Conservation (phyloP, 2,113 vertebrate genomes). For the Alligator sinensis region DNA sequence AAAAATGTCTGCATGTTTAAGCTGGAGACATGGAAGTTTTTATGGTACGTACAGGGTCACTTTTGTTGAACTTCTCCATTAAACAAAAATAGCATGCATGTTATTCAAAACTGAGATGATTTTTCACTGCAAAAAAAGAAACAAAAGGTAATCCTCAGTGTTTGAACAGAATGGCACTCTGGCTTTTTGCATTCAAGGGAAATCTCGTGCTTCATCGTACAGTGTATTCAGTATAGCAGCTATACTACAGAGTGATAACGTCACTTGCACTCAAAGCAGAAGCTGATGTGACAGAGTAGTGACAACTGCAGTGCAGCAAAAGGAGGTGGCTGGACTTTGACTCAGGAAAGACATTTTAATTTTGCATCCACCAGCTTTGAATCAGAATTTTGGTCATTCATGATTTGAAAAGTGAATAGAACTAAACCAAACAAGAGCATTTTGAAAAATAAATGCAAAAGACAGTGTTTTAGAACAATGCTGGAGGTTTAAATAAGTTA, state of each 20-base stretch:
- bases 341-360: not conserved
- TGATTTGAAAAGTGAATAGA: not conserved
- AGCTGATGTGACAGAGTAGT: not conserved
- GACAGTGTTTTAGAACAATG: not conserved
- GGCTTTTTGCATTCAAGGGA: not conserved
- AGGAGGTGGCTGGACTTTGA: not conserved
- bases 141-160: not conserved
- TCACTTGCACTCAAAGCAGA: accelerated
- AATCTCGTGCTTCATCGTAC: not conserved
- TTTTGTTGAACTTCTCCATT: not conserved
- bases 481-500: not conserved
- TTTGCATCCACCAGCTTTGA: not conserved
- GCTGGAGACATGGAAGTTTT: not conserved
- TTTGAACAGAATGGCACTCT: not conserved
- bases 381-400: not conserved
- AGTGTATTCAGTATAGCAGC: not conserved
- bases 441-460: not conserved
- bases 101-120: not conserved
- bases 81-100: not conserved
- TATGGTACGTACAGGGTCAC: not conserved
- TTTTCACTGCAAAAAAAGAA: not conserved
- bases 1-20: not conserved
- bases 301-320: not conserved
- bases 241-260: not conserved
- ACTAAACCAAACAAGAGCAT: not conserved